Percentiles rank a stretch among this genome's conserved stretches.
phyloP scores from a whole-genome alignment of 2,797 vertebrate species.

The Pteronotus mesoamericanus region DNA sequence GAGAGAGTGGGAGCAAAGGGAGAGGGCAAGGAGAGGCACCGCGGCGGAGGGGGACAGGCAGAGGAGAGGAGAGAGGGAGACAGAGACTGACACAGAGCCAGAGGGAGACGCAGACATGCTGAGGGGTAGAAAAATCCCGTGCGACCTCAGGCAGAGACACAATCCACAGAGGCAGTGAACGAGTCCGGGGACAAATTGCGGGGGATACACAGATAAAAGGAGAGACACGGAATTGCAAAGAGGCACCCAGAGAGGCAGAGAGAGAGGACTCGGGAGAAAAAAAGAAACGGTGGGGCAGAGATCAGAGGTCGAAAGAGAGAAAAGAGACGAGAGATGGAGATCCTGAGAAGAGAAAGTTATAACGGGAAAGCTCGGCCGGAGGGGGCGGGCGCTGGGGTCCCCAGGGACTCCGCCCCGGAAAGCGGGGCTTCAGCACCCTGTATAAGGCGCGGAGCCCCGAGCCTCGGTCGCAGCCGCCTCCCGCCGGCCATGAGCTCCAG shows the following conservation, averaged over 20 bases:
- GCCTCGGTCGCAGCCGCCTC: fast-evolving
- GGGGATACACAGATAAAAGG: background rate
- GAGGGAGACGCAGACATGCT: background rate
- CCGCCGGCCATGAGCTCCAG: conserved; percentile 8
- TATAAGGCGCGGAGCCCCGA: background rate
- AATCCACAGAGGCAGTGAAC: background rate
- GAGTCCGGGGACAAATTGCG: background rate
- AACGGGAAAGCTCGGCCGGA: background rate
- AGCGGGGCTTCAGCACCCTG: background rate
- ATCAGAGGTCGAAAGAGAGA: background rate
- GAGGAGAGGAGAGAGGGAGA: background rate
- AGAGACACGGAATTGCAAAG: background rate
- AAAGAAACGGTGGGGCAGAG: background rate
- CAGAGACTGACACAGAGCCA: background rate
- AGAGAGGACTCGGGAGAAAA: background rate
- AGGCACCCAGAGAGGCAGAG: background rate
- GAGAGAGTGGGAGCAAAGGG: background rate
- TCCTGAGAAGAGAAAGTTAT: background rate
- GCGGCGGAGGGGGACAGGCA: background rate
- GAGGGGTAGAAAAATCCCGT: no score
- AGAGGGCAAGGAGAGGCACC: background rate
- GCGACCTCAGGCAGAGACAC: background rate
- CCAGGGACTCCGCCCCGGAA: conserved; percentile 21
- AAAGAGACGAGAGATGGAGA: background rate
- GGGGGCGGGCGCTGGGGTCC: background rate